Conservation (phyloP, 2,797 vertebrate genomes). For the Sebastolobus altivelis region DNA sequence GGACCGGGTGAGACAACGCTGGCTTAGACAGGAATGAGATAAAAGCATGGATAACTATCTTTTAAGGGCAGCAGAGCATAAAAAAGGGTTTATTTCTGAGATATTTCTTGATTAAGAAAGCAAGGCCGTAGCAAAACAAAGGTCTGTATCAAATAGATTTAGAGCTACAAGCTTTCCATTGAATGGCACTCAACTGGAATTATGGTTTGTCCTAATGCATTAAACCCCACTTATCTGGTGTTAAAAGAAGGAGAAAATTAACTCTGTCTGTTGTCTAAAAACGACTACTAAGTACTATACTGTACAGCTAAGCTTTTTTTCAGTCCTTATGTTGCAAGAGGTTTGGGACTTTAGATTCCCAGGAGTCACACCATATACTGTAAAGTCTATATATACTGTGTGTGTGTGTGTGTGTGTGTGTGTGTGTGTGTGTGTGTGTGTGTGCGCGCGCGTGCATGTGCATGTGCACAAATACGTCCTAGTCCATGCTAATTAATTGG, state of each 20-base stretch:
- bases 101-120: conserved; percentile 7
- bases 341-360: conserved; percentile 3
- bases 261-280: background rate
- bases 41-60: background rate
- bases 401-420: background rate
- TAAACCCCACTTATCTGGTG: background rate
- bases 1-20: conserved; percentile 8
- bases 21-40: conserved; percentile 6
- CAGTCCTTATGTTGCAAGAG: background rate
- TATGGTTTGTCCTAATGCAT: background rate
- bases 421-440: background rate
- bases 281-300: background rate
- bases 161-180: background rate
- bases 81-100: background rate
- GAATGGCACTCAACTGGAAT: background rate
- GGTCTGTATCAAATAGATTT: background rate
- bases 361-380: background rate
- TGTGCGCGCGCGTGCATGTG: conserved; percentile 2
- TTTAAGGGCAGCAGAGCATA: background rate
- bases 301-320: background rate
- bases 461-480: conserved; percentile 30
- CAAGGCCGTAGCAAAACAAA: conserved; percentile 8
- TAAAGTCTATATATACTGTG: background rate
- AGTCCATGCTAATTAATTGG: conserved; percentile 36
- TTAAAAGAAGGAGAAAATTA: background rate